Evolutionary conservation across 2,113 vertebrate genomes (phyloP).

Genomic region (Serilophus lunatus): DNA sequence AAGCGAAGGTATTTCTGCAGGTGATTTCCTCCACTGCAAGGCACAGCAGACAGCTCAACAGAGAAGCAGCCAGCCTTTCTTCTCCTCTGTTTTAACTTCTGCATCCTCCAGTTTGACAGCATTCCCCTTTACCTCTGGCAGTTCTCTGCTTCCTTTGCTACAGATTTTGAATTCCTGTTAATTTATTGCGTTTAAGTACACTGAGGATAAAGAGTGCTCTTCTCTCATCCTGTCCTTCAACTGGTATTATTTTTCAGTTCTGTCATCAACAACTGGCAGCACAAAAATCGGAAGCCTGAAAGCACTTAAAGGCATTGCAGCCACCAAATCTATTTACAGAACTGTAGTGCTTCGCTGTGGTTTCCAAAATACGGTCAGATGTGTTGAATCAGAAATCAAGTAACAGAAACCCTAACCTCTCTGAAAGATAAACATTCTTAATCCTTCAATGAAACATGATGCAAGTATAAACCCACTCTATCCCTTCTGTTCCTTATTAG

Average conservation of each 20-base stretch:
- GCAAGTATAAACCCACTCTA: not conserved
- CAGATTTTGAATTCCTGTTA: not conserved
- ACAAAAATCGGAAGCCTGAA: not conserved
- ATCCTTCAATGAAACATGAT: not conserved
- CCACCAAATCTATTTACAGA: conserved; percentile 7
- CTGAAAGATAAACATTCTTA: conserved; percentile 9
- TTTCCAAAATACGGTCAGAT: not conserved
- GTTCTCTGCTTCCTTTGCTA: not conserved
- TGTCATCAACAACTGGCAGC: not conserved
- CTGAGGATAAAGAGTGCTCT: not conserved
- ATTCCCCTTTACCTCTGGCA: not conserved
- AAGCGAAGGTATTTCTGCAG: not conserved
- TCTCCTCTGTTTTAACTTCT: not conserved
- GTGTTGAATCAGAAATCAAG: not conserved
- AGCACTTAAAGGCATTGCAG: not conserved
- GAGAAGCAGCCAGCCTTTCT: not conserved
- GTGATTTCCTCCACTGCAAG: not conserved
- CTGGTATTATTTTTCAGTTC: not conserved
- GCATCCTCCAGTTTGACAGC: not conserved
- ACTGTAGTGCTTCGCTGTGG: accelerated
- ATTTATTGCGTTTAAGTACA: not conserved
- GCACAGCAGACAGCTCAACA: not conserved
- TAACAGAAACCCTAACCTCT: accelerated
- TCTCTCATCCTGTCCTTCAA: not conserved
- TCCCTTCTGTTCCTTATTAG: not conserved